phyloP scores from a whole-genome alignment of 2,113 vertebrate genomes.

The Pionites leucogaster region DNA sequence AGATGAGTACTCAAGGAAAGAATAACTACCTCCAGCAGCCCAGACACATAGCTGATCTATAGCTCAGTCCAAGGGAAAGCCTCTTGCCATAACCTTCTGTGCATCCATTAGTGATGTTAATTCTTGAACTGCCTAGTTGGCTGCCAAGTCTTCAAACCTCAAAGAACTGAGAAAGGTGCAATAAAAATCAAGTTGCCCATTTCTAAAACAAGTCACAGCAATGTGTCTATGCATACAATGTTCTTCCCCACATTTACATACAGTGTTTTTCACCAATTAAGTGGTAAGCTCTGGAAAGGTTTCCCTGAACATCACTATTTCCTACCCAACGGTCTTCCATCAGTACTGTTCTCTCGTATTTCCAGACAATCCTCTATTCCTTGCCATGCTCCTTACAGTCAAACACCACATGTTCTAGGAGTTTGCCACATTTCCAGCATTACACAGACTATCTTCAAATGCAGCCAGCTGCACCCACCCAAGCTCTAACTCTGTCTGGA shows the following conservation, averaged over 20 bases:
- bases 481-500: background rate
- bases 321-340: background rate
- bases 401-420: background rate
- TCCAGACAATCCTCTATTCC: background rate
- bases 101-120: background rate
- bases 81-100: background rate
- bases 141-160: background rate
- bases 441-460: background rate
- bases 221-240: background rate
- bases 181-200: background rate
- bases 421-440: background rate
- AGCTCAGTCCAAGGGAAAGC: background rate
- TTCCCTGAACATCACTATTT: background rate
- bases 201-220: background rate
- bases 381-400: background rate
- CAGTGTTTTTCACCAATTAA: background rate
- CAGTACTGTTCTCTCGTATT: background rate
- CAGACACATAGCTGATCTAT: background rate
- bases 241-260: background rate
- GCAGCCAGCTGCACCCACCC: conserved; percentile 20
- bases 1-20: rapidly evolving
- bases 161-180: background rate
- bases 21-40: background rate
- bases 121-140: background rate
- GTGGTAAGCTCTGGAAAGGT: background rate